These are phyloP conservation scores for Athalia circularis DNA, from an alignment of 2,888 invertebrate species.

Conservation along the genomic window DNA sequence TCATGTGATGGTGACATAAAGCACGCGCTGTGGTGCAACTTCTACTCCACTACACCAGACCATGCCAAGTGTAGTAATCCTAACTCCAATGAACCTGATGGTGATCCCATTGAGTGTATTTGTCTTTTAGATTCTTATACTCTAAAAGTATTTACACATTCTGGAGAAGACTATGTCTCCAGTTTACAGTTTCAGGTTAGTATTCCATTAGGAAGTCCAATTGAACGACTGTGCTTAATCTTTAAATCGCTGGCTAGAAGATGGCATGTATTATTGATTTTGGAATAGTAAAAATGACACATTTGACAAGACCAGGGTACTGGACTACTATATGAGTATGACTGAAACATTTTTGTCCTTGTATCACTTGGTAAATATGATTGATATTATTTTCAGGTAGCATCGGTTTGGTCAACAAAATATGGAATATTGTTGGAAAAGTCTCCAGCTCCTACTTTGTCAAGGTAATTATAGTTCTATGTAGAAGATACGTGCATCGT, in stretches of 20 bases:
- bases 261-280: not conserved
- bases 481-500: too few relatives aligned
- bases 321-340: too few relatives aligned
- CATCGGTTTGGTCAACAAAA: slow-evolving; percentile 88
- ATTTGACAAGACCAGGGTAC: too few relatives aligned
- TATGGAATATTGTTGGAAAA: slow-evolving; percentile 91
- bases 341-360: too few relatives aligned
- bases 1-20: slow-evolving; percentile 89
- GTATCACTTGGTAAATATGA: too few relatives aligned
- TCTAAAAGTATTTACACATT: slow-evolving; percentile 85
- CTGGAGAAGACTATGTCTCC: slow-evolving; percentile 89
- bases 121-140: slow-evolving; percentile 85
- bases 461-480: slow-evolving; percentile 54
- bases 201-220: slow-evolving; percentile 54
- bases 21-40: slow-evolving; percentile 86
- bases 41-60: slow-evolving; percentile 75
- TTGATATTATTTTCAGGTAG: slow-evolving; percentile 77
- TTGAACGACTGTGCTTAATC: not conserved
- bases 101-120: slow-evolving; percentile 80
- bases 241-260: not conserved
- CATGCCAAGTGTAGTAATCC: slow-evolving; percentile 75
- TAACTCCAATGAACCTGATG: slow-evolving; percentile 75
- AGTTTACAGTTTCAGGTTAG: slow-evolving; percentile 82
- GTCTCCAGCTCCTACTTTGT: slow-evolving; percentile 60
- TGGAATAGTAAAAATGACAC: too few relatives aligned